Conservation (phyloP, 64 coral and sea anemone species). For the Dendrophyllia cribrosa region DNA sequence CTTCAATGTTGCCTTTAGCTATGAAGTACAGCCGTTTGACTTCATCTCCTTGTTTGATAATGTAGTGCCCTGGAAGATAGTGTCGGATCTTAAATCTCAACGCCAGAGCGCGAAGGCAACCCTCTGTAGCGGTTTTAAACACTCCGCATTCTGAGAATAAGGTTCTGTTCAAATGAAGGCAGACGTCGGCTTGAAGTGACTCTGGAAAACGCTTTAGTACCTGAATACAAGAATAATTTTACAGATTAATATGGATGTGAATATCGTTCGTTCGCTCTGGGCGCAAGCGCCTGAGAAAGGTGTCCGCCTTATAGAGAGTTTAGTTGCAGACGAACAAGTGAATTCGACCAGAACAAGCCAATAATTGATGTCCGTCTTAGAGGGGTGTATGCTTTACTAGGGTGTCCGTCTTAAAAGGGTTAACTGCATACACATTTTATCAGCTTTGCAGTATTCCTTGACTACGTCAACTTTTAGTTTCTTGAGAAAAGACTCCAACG, state of each 20-base stretch:
- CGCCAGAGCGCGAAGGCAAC: slow-evolving; percentile 80
- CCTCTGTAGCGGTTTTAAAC: slow-evolving; percentile 79
- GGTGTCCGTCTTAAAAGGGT: too few relatives aligned
- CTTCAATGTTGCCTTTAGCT: slow-evolving; percentile 91
- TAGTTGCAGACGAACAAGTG: too few relatives aligned
- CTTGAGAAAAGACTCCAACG: too few relatives aligned
- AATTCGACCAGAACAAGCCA: too few relatives aligned
- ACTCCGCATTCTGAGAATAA: slow-evolving; percentile 79
- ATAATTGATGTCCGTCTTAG: too few relatives aligned
- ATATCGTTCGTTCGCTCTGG: too few relatives aligned
- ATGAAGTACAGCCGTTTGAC: slow-evolving; percentile 80
- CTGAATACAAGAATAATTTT: slow-evolving; percentile 40
- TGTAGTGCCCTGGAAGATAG: slow-evolving; percentile 88
- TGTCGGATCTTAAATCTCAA: slow-evolving; percentile 82
- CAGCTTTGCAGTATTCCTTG: too few relatives aligned
- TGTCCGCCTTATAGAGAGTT: too few relatives aligned
- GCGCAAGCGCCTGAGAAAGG: too few relatives aligned
- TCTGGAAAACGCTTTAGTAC: slow-evolving; percentile 91
- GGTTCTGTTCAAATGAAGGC: slow-evolving; percentile 79
- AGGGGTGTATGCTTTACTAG: too few relatives aligned
- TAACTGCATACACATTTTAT: too few relatives aligned
- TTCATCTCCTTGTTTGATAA: slow-evolving; percentile 92
- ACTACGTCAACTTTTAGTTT: too few relatives aligned
- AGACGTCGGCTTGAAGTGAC: slow-evolving; percentile 85
- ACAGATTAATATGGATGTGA: neutral